phyloP scores from a whole-genome alignment of 1,140 invertebrate species.

The Magallana ariakensis region DNA sequence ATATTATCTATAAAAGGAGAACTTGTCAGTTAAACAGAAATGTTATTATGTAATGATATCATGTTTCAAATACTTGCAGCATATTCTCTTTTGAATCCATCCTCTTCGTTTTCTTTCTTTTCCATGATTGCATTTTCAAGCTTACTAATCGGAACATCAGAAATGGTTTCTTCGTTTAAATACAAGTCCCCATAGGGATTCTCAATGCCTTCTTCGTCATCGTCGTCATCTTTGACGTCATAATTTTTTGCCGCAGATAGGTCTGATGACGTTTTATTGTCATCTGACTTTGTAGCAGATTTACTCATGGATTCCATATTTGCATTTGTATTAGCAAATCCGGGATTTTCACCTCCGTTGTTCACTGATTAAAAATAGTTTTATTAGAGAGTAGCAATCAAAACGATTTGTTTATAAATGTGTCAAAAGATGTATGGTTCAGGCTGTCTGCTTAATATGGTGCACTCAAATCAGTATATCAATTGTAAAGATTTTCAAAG shows the following conservation, averaged over 20 bases:
- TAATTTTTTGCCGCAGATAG: neutral
- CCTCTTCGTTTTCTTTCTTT: neutral
- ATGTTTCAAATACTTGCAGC: neutral
- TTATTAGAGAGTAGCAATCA: too few relatives aligned
- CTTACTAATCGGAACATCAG: neutral
- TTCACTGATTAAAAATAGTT: neutral
- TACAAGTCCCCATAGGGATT: conserved; percentile 6
- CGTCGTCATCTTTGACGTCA: neutral
- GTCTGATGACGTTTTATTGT: neutral
- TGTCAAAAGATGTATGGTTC: too few relatives aligned
- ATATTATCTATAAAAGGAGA: neutral
- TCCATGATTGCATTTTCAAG: neutral
- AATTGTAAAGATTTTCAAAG: too few relatives aligned
- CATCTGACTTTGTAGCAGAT: neutral
- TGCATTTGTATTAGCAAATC: neutral
- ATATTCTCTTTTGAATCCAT: conserved; percentile 23
- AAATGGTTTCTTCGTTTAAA: neutral
- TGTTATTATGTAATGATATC: neutral
- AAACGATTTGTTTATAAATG: too few relatives aligned
- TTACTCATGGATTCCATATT: neutral
- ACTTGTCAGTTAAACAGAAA: neutral
- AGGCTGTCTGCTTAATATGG: too few relatives aligned
- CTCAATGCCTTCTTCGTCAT: conserved; percentile 15
- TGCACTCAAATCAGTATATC: too few relatives aligned
- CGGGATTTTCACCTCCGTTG: neutral